Evolutionary conservation across 1,140 invertebrate species (phyloP).

Genomic region (Metopolophium dirhodum): DNA sequence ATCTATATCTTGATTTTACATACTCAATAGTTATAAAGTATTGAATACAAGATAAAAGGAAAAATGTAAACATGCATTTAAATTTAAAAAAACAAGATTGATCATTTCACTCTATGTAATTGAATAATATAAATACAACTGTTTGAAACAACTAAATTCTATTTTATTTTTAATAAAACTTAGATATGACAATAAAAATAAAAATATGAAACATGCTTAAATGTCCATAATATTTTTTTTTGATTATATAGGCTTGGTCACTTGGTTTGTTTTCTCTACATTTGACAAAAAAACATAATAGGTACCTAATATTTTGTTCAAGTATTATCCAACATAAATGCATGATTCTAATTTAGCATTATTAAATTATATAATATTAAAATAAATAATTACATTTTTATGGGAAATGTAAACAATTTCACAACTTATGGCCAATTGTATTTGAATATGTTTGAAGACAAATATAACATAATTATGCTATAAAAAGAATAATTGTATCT

Average conservation of each 20-base stretch:
- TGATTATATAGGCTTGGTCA: neutral
- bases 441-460: neutral
- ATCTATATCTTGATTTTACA: neutral
- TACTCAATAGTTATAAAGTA: neutral
- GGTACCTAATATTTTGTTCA: neutral
- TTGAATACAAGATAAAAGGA: neutral
- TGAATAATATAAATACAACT: neutral
- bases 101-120: neutral
- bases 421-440: neutral
- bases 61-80: conserved; percentile 3
- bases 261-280: neutral
- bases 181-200: neutral
- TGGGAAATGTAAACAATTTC: neutral
- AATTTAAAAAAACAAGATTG: neutral
- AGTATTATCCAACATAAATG: neutral
- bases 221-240: neutral
- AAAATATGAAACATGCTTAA: too few relatives aligned
- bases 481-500: neutral
- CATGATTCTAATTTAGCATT: neutral
- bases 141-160: neutral
- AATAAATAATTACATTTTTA: neutral
- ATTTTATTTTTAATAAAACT: neutral
- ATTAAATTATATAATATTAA: neutral
- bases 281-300: neutral
- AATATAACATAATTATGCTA: neutral